Evolutionary conservation across 2,888 invertebrate genomes (phyloP), one percentile per base, ranked within the genome.

Genomic region (Chalcis sispes): DNA sequence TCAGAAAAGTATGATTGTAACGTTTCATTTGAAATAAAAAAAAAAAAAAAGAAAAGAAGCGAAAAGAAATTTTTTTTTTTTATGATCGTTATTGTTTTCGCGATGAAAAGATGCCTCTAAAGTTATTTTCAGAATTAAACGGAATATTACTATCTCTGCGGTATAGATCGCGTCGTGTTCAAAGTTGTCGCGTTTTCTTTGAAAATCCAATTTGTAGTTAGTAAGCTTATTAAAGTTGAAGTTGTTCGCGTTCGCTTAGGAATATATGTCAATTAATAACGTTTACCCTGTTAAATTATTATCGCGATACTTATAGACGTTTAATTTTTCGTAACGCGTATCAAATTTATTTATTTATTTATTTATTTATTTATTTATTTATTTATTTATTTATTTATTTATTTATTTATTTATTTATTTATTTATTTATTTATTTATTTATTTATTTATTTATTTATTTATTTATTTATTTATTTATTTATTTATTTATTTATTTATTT

Each of bases 141-240:
- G 15, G 42, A 42, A 42, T 42, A 42, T 42, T 42, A 42, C 15
- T 42, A 13, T 15, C 13, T 8, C 13, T 15, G 15, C 15, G 15
- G 32, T 8, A 15, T 15, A 42, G 42, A 42, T 15, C 2, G 40
- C 3, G n/a, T n/a, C 36, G 42, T n/a, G n/a, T 52, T 36, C 18
- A 50, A 61, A 52, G 25, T 61, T 71, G 7, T 72, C 62, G 32
- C 56, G 42, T 71, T 23, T n/a, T 42, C 32, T 64, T 15, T 7
- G 48, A 29, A 46, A 64, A 72, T 54, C n/a, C 42, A 72, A 65
- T 72, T 72, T 58, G 36, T 5, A 65, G 58, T 72, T 42, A n/a
- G 27, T 65, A 65, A 65, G 32, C 36, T 72, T 40, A 36, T 65
- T 58, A 65, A 56, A 58, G 32, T 27, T 62, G 46, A 62, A 32